Percentiles rank a stretch among this genome's conserved stretches.
Evolutionary conservation across 2,113 vertebrate genomes (phyloP).

Genomic region (Astur gentilis): DNA sequence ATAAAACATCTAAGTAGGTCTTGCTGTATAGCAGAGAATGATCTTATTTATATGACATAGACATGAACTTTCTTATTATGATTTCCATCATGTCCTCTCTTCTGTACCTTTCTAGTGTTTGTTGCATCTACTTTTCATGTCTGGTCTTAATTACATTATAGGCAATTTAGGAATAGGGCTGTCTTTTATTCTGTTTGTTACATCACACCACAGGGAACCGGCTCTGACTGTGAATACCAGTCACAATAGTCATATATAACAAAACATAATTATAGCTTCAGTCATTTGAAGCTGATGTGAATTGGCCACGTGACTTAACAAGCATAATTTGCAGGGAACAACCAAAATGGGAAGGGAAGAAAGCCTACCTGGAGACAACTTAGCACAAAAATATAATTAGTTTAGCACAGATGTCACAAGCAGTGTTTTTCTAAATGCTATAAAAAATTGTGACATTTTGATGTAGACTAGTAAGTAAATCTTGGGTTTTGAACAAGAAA

Average conservation of each 20-base stretch:
- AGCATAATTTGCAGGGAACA: not conserved
- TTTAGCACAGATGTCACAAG: not conserved
- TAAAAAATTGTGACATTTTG: not conserved
- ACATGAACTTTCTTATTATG: not conserved
- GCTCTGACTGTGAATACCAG: not conserved
- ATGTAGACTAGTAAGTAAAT: not conserved
- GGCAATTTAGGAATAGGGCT: not conserved
- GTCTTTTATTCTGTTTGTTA: not conserved
- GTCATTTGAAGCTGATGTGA: not conserved
- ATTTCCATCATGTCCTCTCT: not conserved
- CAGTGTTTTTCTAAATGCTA: not conserved
- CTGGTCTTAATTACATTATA: not conserved
- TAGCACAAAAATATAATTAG: not conserved
- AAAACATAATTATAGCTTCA: constrained; percentile 34
- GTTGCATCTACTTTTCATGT: not conserved
- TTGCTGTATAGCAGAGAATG: not conserved
- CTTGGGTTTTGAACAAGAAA: not conserved
- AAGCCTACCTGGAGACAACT: not conserved
- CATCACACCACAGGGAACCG: not conserved
- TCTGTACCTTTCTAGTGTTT: not conserved
- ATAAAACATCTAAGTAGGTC: not conserved
- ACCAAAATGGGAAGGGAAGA: not conserved
- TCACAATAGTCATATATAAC: constrained; percentile 1
- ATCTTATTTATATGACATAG: not conserved
- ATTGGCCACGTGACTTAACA: not conserved